Base-by-base conservation (phyloP, 1,140 invertebrate species). In the Bathynomus jamesi region DNA sequence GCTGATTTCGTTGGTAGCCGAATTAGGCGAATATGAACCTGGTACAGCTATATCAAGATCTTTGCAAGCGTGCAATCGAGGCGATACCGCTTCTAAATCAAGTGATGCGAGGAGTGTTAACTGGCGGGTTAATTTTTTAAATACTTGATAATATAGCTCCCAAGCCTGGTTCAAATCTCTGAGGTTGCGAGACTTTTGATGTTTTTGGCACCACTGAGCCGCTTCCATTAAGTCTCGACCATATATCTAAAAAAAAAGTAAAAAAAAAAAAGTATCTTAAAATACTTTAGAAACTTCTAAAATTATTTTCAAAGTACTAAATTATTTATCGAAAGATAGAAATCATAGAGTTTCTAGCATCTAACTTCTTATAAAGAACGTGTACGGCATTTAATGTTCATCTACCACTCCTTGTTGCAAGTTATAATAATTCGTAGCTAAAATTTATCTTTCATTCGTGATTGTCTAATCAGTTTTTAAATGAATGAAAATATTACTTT, bases 141-240 rank as follows among this genome's bases (percentile, higher is more conserved):
- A 98, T 10, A 99, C 95, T 79, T 98, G 93, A 83, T 99, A 99
- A 82, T 99, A 99, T 0, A 98, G 83, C 81, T 99, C 97, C 98
- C 98, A 99, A 13, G 98, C 97, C 81, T 96, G 92, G 80, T 96
- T 97, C 27, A 99, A 83, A 79, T 99, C 95, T 68, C 94, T 87
- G 0, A 92, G 88, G 78, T 96, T 94, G 3, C 89, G 87, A 0
- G 91, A 91, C 21, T 89, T 86, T 68, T 80, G 80, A 75, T 79
- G 83, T 25, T 90, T 86, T 81, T 89, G 88, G 81, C 96, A 99
- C 91, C 94, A 98, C 78, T 98, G 93, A 77, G 92, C 88, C 0
- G 97, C 96, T 79, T 99, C 95, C 72, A 87, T 89, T 65, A 99
- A 83, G 81, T 99, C 97, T 65, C 92, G 85, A 4, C 94, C 95